Conservation (phyloP, 2,797 vertebrate species). For the Micrastur ruficollis region DNA sequence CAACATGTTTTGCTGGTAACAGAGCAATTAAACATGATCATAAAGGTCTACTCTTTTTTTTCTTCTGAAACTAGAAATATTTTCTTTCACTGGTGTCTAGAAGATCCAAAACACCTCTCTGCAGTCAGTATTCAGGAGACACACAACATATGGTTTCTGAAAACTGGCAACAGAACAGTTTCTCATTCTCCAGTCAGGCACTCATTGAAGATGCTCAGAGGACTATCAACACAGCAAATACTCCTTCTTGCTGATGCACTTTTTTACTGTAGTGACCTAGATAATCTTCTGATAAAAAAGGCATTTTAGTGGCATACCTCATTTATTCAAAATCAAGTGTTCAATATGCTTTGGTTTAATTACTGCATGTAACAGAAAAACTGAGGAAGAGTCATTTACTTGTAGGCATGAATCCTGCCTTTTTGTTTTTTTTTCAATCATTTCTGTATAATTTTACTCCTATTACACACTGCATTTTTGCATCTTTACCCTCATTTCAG, state of each 20-base stretch:
- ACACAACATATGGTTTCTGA: conserved; percentile 60
- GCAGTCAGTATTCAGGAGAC: conserved; percentile 61
- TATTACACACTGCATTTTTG: neutral
- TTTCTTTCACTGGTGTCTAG: conserved; percentile 61
- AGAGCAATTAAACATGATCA: conserved; percentile 5
- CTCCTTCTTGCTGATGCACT: conserved; percentile 37
- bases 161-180: conserved; percentile 65
- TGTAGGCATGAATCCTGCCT: neutral
- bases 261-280: conserved; percentile 50
- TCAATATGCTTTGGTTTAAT: neutral
- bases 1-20: neutral
- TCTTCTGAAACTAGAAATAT: conserved; percentile 53
- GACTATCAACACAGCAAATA: conserved; percentile 66
- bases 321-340: conserved; percentile 1
- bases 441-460: neutral
- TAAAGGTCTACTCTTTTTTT: conserved; percentile 32
- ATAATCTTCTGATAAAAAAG: conserved; percentile 48
- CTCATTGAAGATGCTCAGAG: conserved; percentile 56
- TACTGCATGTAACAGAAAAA: neutral
- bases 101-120: conserved; percentile 68
- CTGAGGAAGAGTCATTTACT: neutral
- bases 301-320: conserved; percentile 5
- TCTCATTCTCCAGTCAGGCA: conserved; percentile 57
- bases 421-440: neutral
- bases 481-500: neutral